Percentiles rank a stretch among this genome's conserved stretches.
Conservation (phyloP, 23 tunicate species). For the Trididemnum clinides region DNA sequence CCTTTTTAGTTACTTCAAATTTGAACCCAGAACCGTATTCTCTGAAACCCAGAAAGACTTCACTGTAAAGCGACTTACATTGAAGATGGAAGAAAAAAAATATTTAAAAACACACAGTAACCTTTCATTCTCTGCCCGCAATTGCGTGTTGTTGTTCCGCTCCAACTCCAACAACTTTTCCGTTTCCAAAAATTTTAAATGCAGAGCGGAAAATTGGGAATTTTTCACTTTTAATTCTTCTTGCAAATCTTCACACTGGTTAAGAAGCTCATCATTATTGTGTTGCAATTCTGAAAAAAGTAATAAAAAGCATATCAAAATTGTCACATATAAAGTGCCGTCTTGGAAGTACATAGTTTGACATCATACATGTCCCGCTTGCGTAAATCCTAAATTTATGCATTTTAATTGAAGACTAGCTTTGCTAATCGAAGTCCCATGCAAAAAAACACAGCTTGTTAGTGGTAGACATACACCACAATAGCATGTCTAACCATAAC, state of each 20-base stretch:
- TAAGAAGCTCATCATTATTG: slow-evolving; percentile 42
- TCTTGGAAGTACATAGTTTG: too few species aligned
- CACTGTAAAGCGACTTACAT: not conserved
- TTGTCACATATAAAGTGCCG: too few species aligned
- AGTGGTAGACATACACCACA: too few species aligned
- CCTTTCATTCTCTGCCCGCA: slow-evolving; percentile 45
- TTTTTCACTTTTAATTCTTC: slow-evolving; percentile 68
- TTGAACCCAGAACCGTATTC: too few species aligned
- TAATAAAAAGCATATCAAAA: too few species aligned
- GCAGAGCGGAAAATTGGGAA: slow-evolving; percentile 43
- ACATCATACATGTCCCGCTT: too few species aligned
- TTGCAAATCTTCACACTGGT: slow-evolving; percentile 48
- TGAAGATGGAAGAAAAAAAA: not conserved
- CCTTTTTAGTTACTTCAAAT: too few species aligned
- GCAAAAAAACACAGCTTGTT: too few species aligned
- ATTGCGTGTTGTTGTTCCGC: not conserved
- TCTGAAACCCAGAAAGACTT: not conserved
- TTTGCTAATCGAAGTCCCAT: too few species aligned
- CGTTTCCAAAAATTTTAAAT: slow-evolving; percentile 61
- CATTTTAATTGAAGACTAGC: too few species aligned
- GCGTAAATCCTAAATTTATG: too few species aligned
- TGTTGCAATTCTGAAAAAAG: slow-evolving; percentile 36
- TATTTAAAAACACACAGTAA: not conserved
- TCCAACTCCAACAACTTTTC: slow-evolving; percentile 38
- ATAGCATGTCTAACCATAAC: too few species aligned